Percentiles rank a stretch among this genome's conserved stretches.
phyloP scores from a whole-genome alignment of 1,140 invertebrate species.

The Pararge aegeria region DNA sequence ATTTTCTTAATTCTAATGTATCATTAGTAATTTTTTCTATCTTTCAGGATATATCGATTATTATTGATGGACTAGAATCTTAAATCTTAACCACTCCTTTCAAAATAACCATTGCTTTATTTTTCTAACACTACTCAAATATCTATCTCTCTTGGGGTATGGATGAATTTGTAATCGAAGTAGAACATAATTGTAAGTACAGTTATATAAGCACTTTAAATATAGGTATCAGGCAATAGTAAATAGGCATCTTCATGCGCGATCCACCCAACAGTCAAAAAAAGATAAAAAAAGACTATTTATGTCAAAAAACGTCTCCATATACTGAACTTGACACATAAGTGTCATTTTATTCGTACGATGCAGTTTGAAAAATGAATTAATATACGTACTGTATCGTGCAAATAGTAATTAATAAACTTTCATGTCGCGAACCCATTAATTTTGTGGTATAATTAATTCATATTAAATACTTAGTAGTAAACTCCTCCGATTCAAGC shows the following conservation, averaged over 20 bases:
- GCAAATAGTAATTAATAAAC: not conserved
- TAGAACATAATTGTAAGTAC: too few species aligned
- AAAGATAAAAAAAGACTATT: too few species aligned
- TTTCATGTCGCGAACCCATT: not conserved
- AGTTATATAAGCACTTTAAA: too few species aligned
- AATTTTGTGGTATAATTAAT: not conserved
- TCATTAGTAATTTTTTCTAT: too few species aligned
- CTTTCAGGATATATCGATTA: not conserved
- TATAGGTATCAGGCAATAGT: too few species aligned
- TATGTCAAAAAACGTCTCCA: too few species aligned
- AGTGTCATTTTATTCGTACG: too few species aligned
- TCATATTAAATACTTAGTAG: not conserved
- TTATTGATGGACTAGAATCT: not conserved
- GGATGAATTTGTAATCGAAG: not conserved
- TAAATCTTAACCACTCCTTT: slow-evolving; percentile 5
- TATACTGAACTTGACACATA: too few species aligned
- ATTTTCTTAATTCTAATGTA: too few species aligned
- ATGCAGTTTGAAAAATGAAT: too few species aligned
- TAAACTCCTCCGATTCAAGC: not conserved
- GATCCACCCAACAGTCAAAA: too few species aligned
- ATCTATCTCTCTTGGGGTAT: not conserved
- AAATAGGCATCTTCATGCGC: too few species aligned
- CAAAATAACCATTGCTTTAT: slow-evolving; percentile 11
- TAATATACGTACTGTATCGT: not conserved
- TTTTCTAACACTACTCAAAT: not conserved